Percentiles rank a stretch among this genome's conserved stretches.
Conservation (phyloP, 2,888 invertebrate genomes). For the Ametastegia equiseti region DNA sequence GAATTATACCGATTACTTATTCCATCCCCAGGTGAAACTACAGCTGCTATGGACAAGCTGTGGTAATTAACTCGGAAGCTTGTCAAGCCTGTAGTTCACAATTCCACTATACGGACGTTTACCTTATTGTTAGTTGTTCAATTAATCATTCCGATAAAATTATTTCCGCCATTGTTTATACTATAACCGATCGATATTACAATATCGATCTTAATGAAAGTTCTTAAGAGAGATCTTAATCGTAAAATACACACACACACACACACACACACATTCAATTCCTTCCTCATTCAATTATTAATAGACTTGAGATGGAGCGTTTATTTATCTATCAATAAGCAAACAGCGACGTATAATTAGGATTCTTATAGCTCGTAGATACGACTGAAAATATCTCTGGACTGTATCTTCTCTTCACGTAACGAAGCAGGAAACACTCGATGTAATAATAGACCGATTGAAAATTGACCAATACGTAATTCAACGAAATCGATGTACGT, state of each 20-base stretch:
- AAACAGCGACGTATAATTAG: neutral
- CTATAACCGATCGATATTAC: neutral
- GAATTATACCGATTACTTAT: constrained; percentile 34
- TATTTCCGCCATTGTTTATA: too few relatives aligned
- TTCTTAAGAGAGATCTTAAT: neutral
- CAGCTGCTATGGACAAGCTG: constrained; percentile 3
- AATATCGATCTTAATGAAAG: neutral
- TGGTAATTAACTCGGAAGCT: neutral
- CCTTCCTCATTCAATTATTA: neutral
- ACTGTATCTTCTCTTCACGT: constrained; percentile 2
- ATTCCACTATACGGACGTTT: neutral
- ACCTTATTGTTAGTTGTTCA: neutral
- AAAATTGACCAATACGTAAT: neutral
- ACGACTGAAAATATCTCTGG: constrained; percentile 3
- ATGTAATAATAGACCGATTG: neutral
- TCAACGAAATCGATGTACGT: neutral
- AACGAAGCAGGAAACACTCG: constrained; percentile 8
- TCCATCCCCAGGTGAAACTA: neutral
- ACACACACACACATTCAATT: neutral
- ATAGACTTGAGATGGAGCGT: neutral
- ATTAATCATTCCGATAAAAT: neutral
- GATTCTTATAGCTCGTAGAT: neutral
- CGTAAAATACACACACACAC: neutral
- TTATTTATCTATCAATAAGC: constrained; percentile 16
- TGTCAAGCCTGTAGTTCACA: neutral